Base-by-base conservation (phyloP, 2,113 vertebrate species). In the Tonatia bakeri region DNA sequence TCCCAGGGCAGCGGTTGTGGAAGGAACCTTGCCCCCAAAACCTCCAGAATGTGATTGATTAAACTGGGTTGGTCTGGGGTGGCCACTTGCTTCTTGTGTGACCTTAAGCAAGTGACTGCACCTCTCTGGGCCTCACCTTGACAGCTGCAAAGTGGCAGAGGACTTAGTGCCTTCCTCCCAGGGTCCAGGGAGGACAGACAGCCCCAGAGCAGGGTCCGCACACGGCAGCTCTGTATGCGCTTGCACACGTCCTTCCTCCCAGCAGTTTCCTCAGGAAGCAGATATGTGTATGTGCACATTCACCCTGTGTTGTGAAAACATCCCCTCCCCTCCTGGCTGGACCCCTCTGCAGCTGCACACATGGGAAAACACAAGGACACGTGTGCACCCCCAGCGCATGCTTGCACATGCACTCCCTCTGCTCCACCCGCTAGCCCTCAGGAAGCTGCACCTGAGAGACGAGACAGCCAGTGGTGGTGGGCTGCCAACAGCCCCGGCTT, bases 211-310 rank as follows among this genome's bases (percentile, higher is more conserved):
- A 22, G 38, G 7, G 52, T 43, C n/a, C 9, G 3, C 54, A 76
- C 1, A 0, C 20, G 9, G 38, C 45, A n/a, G 11, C 1, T 3
- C 91, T 20, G 8, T 6, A 19, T 28, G 4, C 16, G 54, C 40
- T 79, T 50, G 45, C 72, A 47, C 20, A 7, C 3, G 7, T 56
- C 54, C 73, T 87, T 79, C 50, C 82, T 40, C 54, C 70, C n/a
- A 24, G 85, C 75, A 0, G 67, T 67, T 96, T 90, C 94, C 96
- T 89, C 94, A 86, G 96, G 96, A 89, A 96, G 50, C 17, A 50
- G 45, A 28, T 31, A 47, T 10, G 28, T 47, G 52, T 54, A 12
- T 77, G 77, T 64, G 20, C 24, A 89, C 31, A 16, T 54, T 31
- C 36, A 9, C 1, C 0, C 24, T 2, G 1, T 73, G 31, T 50